phyloP scores from a whole-genome alignment of 2,797 vertebrate genomes.

The Melanotaenia boesemani region DNA sequence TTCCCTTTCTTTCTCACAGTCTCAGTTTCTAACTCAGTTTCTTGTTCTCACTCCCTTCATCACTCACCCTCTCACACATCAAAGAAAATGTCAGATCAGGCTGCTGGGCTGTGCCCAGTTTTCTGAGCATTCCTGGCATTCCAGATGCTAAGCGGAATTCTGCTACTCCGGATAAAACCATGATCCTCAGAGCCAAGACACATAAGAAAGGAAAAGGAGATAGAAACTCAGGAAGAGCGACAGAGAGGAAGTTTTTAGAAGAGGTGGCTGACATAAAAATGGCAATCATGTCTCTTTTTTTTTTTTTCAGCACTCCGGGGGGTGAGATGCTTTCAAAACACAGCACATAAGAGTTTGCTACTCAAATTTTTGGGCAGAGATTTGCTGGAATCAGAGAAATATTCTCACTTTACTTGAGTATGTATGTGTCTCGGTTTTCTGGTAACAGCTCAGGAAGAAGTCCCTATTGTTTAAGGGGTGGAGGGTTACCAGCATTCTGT shows the following conservation, averaged over 20 bases:
- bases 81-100: slow-evolving; percentile 55
- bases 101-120: slow-evolving; percentile 32
- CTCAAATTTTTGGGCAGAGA: slow-evolving; percentile 8
- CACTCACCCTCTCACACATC: slow-evolving; percentile 49
- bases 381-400: slow-evolving; percentile 31
- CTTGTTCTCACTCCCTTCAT: slow-evolving; percentile 21
- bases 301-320: slow-evolving; percentile 38
- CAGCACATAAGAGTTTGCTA: slow-evolving; percentile 2
- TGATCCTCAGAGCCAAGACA: slow-evolving; percentile 28
- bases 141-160: slow-evolving; percentile 58
- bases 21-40: not conserved
- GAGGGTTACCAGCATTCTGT: slow-evolving; percentile 64
- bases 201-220: slow-evolving; percentile 35
- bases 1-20: slow-evolving; percentile 21
- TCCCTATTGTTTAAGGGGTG: slow-evolving; percentile 65
- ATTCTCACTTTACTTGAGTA: slow-evolving; percentile 24
- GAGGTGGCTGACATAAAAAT: slow-evolving; percentile 28
- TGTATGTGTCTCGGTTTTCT: not conserved
- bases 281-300: slow-evolving; percentile 41
- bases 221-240: slow-evolving; percentile 39
- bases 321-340: slow-evolving; percentile 27
- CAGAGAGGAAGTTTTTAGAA: slow-evolving; percentile 20
- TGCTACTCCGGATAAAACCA: slow-evolving; percentile 50
- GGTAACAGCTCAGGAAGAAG: slow-evolving; percentile 52
- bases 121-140: slow-evolving; percentile 66